Conservation (phyloP, 1,140 invertebrate species). For the Macrotrachela quadricornifera region DNA sequence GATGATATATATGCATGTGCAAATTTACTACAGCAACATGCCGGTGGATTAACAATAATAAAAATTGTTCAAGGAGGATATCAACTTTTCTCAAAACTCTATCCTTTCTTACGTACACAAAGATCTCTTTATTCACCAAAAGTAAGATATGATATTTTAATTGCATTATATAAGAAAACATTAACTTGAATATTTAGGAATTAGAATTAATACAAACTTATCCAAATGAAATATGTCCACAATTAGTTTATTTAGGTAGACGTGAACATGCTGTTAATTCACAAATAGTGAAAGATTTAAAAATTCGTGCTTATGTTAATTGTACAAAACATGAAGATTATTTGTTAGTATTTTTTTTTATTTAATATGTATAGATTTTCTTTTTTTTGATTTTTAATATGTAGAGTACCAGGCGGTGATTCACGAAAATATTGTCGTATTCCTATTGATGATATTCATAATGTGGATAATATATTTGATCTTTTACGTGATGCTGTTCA, state of each 20-base stretch:
- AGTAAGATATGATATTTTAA: not conserved
- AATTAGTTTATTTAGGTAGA: constrained; percentile 24
- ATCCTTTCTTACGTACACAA: constrained; percentile 30
- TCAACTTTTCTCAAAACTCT: constrained; percentile 27
- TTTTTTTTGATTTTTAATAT: no score
- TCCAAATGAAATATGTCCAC: constrained; percentile 25
- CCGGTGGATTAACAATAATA: constrained; percentile 8
- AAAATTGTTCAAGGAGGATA: constrained; percentile 28
- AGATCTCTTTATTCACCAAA: constrained; percentile 27
- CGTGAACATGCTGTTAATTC: constrained; percentile 21
- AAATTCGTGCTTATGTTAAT: constrained; percentile 25
- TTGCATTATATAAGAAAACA: not conserved
- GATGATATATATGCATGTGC: no score
- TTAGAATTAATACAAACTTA: constrained; percentile 25
- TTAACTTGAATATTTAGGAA: constrained; percentile 17
- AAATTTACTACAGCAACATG: no score
- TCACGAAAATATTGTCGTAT: no score
- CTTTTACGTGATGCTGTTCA: no score
- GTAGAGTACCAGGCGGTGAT: no score
- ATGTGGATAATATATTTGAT: no score
- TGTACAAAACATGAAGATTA: constrained; percentile 19
- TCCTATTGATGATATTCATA: no score
- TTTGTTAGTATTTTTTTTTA: constrained; percentile 16
- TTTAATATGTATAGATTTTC: not conserved
- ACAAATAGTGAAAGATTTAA: constrained; percentile 27